Conservation (phyloP, 2,113 vertebrate genomes). For the Gopherus evgoodei region DNA sequence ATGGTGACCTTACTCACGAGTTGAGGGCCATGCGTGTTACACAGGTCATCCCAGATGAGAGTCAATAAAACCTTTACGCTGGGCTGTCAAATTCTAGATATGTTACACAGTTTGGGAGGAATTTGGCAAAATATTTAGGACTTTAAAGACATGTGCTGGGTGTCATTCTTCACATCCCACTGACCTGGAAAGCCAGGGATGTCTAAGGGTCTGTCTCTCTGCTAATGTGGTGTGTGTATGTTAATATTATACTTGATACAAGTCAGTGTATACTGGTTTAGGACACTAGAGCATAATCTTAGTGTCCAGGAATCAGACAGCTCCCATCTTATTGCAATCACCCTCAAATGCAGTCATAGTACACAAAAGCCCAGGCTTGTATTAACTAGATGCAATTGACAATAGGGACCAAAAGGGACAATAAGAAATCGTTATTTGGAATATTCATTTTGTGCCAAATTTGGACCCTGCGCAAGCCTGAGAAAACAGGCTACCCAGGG, state of each 20-base stretch:
- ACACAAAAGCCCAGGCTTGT: background rate
- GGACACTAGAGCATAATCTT: background rate
- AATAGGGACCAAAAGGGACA: background rate
- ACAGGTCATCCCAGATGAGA: background rate
- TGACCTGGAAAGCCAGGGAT: background rate
- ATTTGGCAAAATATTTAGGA: background rate
- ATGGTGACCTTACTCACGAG: background rate
- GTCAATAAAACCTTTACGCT: background rate
- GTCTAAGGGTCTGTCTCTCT: fast-evolving
- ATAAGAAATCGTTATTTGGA: background rate
- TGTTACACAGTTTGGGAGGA: background rate
- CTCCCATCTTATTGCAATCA: background rate
- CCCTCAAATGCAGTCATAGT: background rate
- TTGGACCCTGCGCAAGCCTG: background rate
- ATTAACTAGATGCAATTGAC: background rate
- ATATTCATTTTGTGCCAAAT: background rate
- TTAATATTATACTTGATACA: background rate
- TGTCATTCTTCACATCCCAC: background rate
- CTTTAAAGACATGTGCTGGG: background rate
- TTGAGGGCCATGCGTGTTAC: fast-evolving
- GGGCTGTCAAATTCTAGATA: background rate
- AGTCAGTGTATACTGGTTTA: background rate
- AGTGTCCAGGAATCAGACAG: fast-evolving
- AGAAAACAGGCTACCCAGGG: background rate
- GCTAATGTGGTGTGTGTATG: background rate